Conservation (phyloP, 2,113 vertebrate species). For the Anseranas semipalmata region DNA sequence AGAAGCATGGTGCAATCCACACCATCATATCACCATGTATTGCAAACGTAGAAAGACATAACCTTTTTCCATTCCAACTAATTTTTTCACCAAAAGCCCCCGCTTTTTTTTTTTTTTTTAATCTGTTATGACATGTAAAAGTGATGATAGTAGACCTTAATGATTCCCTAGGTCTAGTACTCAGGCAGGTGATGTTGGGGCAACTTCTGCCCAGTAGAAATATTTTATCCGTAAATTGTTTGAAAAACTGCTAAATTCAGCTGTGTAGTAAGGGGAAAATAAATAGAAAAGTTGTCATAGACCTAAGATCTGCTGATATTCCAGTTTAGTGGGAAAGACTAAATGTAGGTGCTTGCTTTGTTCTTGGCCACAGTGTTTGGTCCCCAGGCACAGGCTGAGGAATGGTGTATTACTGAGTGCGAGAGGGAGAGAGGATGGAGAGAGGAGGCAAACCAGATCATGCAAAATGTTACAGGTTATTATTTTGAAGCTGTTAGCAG, state of each 20-base stretch:
- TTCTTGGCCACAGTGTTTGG: background rate
- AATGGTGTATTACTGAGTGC: background rate
- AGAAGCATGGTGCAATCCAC: fast-evolving
- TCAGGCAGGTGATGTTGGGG: background rate
- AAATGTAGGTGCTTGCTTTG: fast-evolving
- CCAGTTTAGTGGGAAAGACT: background rate
- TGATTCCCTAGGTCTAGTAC: fast-evolving
- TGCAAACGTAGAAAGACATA: background rate
- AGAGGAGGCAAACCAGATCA: background rate
- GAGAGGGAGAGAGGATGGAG: background rate
- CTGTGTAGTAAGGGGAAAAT: background rate
- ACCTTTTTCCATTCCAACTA: background rate
- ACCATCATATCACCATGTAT: fast-evolving
- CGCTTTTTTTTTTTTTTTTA: fast-evolving
- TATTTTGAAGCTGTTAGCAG: background rate
- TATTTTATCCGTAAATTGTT: background rate
- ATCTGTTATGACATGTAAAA: fast-evolving
- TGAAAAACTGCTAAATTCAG: background rate
- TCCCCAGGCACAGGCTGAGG: fast-evolving
- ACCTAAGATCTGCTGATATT: background rate
- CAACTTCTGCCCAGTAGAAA: background rate
- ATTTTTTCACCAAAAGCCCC: fast-evolving
- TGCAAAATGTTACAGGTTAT: background rate
- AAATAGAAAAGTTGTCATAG: background rate
- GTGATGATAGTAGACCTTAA: background rate